Conservation (phyloP, 2,113 vertebrate genomes). For the Malurus cyaneus region DNA sequence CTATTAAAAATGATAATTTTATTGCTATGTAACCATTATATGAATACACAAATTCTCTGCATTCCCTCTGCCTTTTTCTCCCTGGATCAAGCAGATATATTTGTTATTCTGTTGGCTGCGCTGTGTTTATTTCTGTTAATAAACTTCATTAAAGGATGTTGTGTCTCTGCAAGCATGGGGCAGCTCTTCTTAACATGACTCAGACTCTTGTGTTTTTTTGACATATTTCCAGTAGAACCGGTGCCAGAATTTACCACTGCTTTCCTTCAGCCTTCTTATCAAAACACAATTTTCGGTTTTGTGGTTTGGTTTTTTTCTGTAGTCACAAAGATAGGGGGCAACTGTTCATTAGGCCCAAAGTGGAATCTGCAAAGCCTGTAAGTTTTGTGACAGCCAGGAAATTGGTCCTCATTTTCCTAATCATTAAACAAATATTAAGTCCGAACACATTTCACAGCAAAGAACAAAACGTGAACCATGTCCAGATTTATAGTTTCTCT, state of each 20-base stretch:
- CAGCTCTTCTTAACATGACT: accelerated
- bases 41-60: background rate
- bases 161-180: background rate
- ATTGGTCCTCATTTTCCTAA: background rate
- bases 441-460: background rate
- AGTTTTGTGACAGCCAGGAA: background rate
- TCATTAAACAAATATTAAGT: background rate
- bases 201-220: background rate
- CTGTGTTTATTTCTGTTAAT: background rate
- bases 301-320: background rate
- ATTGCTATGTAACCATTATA: background rate
- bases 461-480: background rate
- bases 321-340: background rate
- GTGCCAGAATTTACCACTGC: background rate
- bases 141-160: background rate
- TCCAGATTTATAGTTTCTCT: background rate
- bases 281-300: accelerated
- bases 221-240: background rate
- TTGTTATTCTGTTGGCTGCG: background rate
- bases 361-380: background rate
- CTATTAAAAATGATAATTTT: background rate
- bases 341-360: background rate
- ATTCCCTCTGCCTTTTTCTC: background rate
- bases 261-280: background rate
- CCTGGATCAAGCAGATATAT: background rate